Conservation (phyloP, 2,113 vertebrate genomes). For the Butorides virescens region DNA sequence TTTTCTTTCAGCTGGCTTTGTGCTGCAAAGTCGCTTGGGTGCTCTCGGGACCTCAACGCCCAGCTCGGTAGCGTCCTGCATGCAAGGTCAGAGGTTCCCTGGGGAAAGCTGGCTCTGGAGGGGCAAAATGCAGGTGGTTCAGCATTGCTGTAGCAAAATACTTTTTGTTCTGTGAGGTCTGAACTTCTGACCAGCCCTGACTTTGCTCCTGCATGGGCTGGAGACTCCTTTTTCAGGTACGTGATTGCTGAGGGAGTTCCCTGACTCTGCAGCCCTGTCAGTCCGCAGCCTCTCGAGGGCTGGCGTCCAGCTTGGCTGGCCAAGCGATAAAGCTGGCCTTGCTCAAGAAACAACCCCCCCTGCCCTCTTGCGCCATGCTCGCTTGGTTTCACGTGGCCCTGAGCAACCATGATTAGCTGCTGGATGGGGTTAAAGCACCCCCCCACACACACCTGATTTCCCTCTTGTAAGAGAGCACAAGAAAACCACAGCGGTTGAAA, state of each 20-base stretch:
- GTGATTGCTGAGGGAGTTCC: background rate
- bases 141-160: background rate
- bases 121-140: background rate
- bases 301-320: background rate
- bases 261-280: background rate
- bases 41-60: accelerated
- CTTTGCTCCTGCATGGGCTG: background rate
- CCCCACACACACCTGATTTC: background rate
- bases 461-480: background rate
- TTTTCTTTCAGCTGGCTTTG: background rate
- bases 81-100: background rate
- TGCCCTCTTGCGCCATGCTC: background rate
- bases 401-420: background rate
- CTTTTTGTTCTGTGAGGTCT: background rate
- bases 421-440: accelerated
- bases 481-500: background rate
- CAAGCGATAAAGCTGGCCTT: background rate
- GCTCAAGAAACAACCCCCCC: background rate
- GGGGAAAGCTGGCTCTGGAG: background rate
- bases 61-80: background rate
- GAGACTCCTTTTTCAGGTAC: accelerated
- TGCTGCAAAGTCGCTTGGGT: background rate
- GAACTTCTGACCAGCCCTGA: background rate
- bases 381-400: background rate
- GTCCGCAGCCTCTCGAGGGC: background rate